A percentile compares a stretch with the other conserved stretches of the same genome.
phyloP scores from a whole-genome alignment of 2,888 invertebrate species.

The Polydrusus tereticollis region DNA sequence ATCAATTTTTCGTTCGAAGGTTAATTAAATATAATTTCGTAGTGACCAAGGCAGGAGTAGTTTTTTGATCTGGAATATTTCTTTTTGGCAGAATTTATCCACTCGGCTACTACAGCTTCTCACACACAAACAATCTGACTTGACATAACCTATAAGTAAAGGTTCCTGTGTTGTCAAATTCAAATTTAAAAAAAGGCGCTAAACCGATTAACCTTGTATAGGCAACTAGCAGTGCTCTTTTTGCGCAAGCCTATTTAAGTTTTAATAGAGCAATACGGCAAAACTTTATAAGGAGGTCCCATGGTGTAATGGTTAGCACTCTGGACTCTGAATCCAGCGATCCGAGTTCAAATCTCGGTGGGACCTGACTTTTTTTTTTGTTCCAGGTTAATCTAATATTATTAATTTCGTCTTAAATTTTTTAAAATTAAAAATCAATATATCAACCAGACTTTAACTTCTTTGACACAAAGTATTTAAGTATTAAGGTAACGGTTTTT shows the following conservation, averaged over 20 bases:
- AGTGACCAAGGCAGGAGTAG: no score
- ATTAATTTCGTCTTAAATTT: no score
- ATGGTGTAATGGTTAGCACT: constrained; percentile 77
- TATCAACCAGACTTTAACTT: no score
- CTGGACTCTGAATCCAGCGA: constrained; percentile 76
- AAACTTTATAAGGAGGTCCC: constrained; percentile 63
- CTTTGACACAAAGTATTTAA: no score
- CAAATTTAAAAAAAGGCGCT: not conserved
- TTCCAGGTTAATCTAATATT: no score
- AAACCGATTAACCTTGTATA: not conserved
- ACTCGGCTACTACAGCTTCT: no score
- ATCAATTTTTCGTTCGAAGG: no score
- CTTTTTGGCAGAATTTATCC: no score
- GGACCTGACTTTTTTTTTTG: constrained; percentile 67
- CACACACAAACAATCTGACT: not conserved
- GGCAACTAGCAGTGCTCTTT: not conserved
- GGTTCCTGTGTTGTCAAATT: not conserved
- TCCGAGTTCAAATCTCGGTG: constrained; percentile 75
- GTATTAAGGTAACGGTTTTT: no score
- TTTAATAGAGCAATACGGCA: not conserved
- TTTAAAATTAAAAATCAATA: no score
- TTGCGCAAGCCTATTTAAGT: not conserved
- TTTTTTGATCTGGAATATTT: no score
- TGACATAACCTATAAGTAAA: not conserved
- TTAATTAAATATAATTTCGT: no score